A percentile compares a stretch with the other conserved stretches of the same genome.
phyloP scores from a whole-genome alignment of 2,888 invertebrate species.

The Bibio marci region DNA sequence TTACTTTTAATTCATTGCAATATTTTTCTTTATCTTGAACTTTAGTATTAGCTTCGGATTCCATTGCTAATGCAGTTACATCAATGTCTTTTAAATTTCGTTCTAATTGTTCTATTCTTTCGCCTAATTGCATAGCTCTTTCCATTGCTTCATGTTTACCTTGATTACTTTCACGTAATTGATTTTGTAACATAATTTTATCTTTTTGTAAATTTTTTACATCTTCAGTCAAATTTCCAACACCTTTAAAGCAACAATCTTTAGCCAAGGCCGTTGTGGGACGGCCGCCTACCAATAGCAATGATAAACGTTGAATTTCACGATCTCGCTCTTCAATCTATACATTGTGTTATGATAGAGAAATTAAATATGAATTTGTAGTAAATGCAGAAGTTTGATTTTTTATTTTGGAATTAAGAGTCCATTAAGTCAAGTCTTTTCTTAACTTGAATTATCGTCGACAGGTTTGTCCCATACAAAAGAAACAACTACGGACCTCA shows the following conservation, averaged over 20 bases:
- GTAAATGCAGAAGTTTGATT: not conserved
- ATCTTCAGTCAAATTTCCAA: conserved; percentile 36
- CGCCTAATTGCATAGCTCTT: conserved; percentile 52
- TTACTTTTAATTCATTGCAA: conserved; percentile 20
- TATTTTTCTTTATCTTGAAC: conserved; percentile 24
- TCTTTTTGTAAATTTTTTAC: conserved; percentile 39
- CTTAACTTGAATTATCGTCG: not conserved
- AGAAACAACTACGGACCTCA: not conserved
- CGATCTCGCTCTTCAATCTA: conserved; percentile 33
- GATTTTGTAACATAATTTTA: conserved; percentile 28
- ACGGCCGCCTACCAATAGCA: conserved; percentile 53
- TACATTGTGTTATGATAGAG: too few relatives aligned
- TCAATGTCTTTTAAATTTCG: conserved; percentile 57
- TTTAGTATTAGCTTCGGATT: conserved; percentile 56
- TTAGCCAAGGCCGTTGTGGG: conserved; percentile 42
- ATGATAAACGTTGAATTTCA: conserved; percentile 51
- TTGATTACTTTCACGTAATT: conserved; percentile 31
- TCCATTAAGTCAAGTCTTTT: not conserved
- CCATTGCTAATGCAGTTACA: conserved; percentile 53
- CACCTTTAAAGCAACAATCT: conserved; percentile 45
- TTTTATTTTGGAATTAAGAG: conserved; percentile 4
- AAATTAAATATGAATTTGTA: too few relatives aligned
- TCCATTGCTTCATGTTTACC: conserved; percentile 72
- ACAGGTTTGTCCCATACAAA: not conserved
- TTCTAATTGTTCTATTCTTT: conserved; percentile 50